phyloP scores from a whole-genome alignment of 2,888 invertebrate genomes.

The Aethes cnicana region DNA sequence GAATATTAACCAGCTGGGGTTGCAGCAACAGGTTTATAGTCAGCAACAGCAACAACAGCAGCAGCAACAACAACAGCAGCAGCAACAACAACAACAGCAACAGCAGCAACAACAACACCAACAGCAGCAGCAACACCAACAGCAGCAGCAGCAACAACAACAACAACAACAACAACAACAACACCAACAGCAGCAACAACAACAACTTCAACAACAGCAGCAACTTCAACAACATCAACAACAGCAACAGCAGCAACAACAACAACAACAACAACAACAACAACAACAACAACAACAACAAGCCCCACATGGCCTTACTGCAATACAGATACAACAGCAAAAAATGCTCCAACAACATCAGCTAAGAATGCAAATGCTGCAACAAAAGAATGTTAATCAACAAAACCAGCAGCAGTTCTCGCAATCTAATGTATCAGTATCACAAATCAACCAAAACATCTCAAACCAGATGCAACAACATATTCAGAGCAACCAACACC shows the following conservation, averaged over 20 bases:
- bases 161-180: conserved; percentile 43
- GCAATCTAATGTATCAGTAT: conserved; percentile 67
- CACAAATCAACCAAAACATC: conserved; percentile 71
- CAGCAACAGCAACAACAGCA: conserved; percentile 40
- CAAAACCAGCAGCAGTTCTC: conserved; percentile 57
- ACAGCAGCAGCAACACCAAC: conserved; percentile 44
- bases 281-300: conserved; percentile 46
- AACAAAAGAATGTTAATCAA: conserved; percentile 46
- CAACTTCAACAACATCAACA: conserved; percentile 38
- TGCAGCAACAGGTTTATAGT: conserved; percentile 62
- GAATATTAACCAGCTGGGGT: conserved; percentile 54
- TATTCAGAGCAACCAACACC: conserved; percentile 66
- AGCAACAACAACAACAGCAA: conserved; percentile 43
- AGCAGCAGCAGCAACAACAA: conserved; percentile 46
- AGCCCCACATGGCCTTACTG: conserved; percentile 71
- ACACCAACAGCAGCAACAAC: conserved; percentile 31
- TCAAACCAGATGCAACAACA: conserved; percentile 71
- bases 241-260: conserved; percentile 37
- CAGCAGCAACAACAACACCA: conserved; percentile 48
- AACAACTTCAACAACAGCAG: conserved; percentile 54
- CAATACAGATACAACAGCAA: conserved; percentile 78
- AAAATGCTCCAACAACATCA: conserved; percentile 83
- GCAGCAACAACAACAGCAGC: conserved; percentile 45
- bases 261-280: conserved; percentile 46
- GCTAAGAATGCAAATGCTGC: conserved; percentile 77